phyloP scores from a whole-genome alignment of 2,113 vertebrate species.

The Poeciliopsis occidentalis region DNA sequence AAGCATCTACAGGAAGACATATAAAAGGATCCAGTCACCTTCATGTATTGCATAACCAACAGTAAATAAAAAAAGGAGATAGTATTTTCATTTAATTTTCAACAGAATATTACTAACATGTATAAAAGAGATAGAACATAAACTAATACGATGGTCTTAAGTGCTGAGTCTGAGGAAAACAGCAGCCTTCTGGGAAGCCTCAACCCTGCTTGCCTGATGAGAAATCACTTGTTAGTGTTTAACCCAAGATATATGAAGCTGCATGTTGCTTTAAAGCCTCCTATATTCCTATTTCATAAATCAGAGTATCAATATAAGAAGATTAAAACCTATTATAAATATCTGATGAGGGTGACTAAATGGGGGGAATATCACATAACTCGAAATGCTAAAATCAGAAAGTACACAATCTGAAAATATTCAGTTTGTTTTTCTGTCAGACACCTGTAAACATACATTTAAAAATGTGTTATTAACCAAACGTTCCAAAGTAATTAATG shows the following conservation, averaged over 20 bases:
- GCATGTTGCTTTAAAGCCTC: too few relatives aligned
- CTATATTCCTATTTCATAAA: too few relatives aligned
- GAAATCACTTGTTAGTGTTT: too few relatives aligned
- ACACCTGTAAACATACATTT: too few relatives aligned
- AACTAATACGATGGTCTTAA: too few relatives aligned
- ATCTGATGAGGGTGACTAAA: background rate
- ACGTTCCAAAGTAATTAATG: background rate
- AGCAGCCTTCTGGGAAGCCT: background rate
- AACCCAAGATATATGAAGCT: too few relatives aligned
- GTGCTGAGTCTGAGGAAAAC: too few relatives aligned
- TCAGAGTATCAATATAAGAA: too few relatives aligned
- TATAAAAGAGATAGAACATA: background rate
- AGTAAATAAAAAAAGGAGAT: too few relatives aligned
- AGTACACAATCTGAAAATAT: background rate
- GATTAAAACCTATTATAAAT: background rate
- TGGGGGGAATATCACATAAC: background rate
- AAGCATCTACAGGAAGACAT: slow-evolving; percentile 78
- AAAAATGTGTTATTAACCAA: background rate
- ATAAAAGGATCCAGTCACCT: background rate
- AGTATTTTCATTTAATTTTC: too few relatives aligned
- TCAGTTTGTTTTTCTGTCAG: background rate
- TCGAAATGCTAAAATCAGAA: background rate
- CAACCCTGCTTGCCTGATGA: background rate
- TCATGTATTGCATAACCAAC: background rate
- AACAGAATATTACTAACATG: background rate